A percentile compares a stretch with the other conserved stretches of the same genome.
Conservation (phyloP, 2,113 vertebrate species). For the Echinops telfairi region DNA sequence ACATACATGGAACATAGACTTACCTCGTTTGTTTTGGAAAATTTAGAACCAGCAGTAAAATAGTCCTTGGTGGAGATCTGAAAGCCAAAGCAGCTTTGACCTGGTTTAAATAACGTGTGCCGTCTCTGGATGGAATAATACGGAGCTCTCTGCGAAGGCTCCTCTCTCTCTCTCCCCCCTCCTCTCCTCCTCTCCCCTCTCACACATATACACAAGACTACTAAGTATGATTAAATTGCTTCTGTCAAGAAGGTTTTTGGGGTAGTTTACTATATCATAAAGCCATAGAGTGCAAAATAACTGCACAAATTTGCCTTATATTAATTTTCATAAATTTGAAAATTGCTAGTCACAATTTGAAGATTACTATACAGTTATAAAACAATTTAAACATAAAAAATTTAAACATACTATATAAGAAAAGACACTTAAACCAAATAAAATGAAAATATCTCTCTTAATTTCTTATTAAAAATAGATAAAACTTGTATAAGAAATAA, state of each 20-base stretch:
- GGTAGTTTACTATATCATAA: constrained; percentile 82
- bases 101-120: constrained; percentile 75
- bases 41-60: constrained; percentile 66
- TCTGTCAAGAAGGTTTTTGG: constrained; percentile 77
- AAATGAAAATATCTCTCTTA: background rate
- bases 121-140: constrained; percentile 71
- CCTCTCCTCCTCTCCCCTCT: background rate
- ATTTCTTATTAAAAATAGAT: constrained; percentile 21
- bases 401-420: background rate
- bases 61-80: constrained; percentile 66
- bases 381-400: constrained; percentile 28
- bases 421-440: constrained; percentile 44
- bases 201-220: constrained; percentile 55
- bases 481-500: background rate
- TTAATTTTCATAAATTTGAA: constrained; percentile 64
- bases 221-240: constrained; percentile 79
- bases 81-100: constrained; percentile 61
- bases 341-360: constrained; percentile 31
- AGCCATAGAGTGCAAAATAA: constrained; percentile 70
- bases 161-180: background rate
- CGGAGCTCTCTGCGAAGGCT: constrained; percentile 57
- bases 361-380: background rate
- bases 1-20: constrained; percentile 75
- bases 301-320: constrained; percentile 69
- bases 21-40: constrained; percentile 84